A percentile compares a stretch with the other conserved stretches of the same genome.
phyloP scores from a whole-genome alignment of 2,113 vertebrate species.

The Esox niger region DNA sequence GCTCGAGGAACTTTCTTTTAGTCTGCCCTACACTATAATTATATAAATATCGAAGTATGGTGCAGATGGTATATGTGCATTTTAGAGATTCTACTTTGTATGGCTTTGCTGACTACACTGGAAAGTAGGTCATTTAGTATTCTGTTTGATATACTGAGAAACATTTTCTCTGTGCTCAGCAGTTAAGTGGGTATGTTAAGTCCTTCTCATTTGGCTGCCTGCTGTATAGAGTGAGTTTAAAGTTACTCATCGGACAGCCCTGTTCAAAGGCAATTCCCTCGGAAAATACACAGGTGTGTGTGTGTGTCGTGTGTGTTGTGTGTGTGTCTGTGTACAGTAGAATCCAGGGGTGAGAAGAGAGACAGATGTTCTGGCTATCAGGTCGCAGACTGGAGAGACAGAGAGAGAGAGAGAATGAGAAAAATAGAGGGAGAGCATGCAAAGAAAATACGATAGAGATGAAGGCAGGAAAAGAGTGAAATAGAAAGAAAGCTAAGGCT shows the following conservation, averaged over 20 bases:
- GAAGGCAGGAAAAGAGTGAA: no score
- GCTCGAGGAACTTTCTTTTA: conserved; percentile 20
- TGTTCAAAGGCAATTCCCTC: neutral
- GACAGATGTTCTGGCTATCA: conserved; percentile 36
- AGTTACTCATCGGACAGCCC: conserved; percentile 26
- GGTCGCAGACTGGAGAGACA: conserved; percentile 17
- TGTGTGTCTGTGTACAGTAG: neutral
- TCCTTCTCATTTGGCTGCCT: conserved; percentile 24
- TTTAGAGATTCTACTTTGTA: conserved; percentile 13
- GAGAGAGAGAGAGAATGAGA: no score
- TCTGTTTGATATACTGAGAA: conserved; percentile 50
- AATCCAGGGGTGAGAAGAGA: neutral
- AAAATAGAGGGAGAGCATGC: no score
- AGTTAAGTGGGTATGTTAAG: conserved; percentile 38
- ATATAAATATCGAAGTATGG: neutral
- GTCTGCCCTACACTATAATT: neutral
- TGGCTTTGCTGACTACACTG: conserved; percentile 56
- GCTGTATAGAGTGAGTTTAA: conserved; percentile 18
- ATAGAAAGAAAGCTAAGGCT: no score
- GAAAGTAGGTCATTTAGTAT: conserved; percentile 58
- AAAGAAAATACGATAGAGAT: no score
- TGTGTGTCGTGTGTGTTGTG: neutral
- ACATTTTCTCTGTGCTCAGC: conserved; percentile 47
- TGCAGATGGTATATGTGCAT: neutral
- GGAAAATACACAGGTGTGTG: neutral